Evolutionary conservation across 2,797 vertebrate species (phyloP).

Genomic region (Parauchenoglanis punctatus): DNA sequence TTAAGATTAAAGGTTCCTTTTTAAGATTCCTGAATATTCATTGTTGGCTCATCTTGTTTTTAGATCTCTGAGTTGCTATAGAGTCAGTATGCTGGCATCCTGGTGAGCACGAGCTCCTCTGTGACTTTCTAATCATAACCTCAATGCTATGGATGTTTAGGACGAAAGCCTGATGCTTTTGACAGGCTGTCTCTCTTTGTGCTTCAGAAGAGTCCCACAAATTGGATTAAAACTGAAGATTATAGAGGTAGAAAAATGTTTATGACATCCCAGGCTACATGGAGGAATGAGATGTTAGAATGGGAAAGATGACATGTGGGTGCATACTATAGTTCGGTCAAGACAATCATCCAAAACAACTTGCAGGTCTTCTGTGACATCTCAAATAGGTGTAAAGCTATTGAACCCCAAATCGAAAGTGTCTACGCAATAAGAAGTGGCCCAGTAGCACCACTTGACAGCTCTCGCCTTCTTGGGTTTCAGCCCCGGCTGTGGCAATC

Average conservation of each 20-base stretch:
- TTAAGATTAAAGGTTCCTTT: conserved; percentile 33
- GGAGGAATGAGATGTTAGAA: conserved; percentile 33
- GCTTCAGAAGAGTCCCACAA: conserved; percentile 62
- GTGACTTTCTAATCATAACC: conserved; percentile 74
- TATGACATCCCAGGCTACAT: conserved; percentile 35
- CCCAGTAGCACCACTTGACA: conserved; percentile 51
- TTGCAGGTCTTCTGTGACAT: neutral
- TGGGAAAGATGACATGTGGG: conserved; percentile 25
- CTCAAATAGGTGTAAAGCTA: neutral
- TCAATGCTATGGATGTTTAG: conserved; percentile 68
- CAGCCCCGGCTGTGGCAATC: conserved; percentile 70
- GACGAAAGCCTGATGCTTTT: conserved; percentile 69
- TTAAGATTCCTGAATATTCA: conserved; percentile 70
- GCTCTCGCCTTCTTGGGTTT: conserved; percentile 61
- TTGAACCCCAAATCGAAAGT: neutral
- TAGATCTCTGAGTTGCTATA: conserved; percentile 59
- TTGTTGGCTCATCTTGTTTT: conserved; percentile 69
- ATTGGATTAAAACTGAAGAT: conserved; percentile 70
- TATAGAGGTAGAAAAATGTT: conserved; percentile 66
- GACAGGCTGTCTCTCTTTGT: conserved; percentile 70
- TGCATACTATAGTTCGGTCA: neutral
- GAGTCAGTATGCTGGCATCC: conserved; percentile 64
- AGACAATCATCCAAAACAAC: neutral
- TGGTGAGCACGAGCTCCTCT: conserved; percentile 62
- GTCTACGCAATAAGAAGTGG: conserved; percentile 14